Conservation (phyloP, 2,113 vertebrate genomes). For the Forbesichthys papilliferus region DNA sequence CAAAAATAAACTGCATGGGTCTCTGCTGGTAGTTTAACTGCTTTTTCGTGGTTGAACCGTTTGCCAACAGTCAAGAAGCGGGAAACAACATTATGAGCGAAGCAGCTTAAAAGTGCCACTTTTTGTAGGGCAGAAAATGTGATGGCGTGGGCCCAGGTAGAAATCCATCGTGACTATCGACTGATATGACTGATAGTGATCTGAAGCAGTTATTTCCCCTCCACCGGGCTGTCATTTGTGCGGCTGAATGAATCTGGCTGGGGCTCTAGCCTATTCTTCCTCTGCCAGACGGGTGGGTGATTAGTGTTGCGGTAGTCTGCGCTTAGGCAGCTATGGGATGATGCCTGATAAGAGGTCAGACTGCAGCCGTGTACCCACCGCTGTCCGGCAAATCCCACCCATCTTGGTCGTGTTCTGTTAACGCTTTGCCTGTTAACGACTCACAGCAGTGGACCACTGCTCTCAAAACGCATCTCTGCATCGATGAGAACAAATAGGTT, state of each 20-base stretch:
- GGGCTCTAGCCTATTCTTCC: slow-evolving; percentile 55
- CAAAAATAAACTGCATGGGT: not conserved
- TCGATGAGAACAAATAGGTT: slow-evolving; percentile 16
- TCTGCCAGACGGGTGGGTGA: slow-evolving; percentile 54
- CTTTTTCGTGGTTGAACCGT: slow-evolving; percentile 38
- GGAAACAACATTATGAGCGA: slow-evolving; percentile 30
- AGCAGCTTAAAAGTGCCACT: slow-evolving; percentile 40
- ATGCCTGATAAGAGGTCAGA: not conserved
- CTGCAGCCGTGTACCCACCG: slow-evolving; percentile 27
- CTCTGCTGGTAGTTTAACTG: slow-evolving; percentile 35
- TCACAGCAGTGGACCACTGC: slow-evolving; percentile 26
- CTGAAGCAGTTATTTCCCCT: slow-evolving; percentile 65
- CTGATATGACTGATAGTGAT: slow-evolving; percentile 67
- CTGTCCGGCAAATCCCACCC: slow-evolving; percentile 21
- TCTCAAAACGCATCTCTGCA: slow-evolving; percentile 21
- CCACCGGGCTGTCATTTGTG: slow-evolving; percentile 55
- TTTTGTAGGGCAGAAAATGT: slow-evolving; percentile 32
- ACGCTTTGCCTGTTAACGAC: slow-evolving; percentile 19
- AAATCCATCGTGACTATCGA: slow-evolving; percentile 55
- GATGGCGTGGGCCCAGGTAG: slow-evolving; percentile 45
- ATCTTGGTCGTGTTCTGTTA: slow-evolving; percentile 46
- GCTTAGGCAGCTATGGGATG: not conserved
- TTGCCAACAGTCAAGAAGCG: not conserved
- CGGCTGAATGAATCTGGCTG: slow-evolving; percentile 48
- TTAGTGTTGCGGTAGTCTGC: slow-evolving; percentile 49